Conservation (phyloP, 2,113 vertebrate species). For the Barnardius zonarius region DNA sequence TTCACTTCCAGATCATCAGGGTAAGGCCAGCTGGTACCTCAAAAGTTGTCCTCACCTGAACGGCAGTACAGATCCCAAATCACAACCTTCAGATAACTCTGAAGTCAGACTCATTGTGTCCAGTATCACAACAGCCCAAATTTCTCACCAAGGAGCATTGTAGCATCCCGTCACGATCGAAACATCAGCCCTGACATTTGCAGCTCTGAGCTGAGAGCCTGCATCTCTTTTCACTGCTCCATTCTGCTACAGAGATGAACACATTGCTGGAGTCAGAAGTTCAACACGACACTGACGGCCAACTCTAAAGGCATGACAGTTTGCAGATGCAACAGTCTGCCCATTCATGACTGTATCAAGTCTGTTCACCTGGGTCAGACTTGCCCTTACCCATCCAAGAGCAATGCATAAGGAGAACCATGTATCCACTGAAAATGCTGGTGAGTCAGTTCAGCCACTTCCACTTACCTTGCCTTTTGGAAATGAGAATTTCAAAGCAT, state of each 20-base stretch:
- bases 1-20: neutral
- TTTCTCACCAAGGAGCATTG: neutral
- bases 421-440: neutral
- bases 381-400: neutral
- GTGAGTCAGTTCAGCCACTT: neutral
- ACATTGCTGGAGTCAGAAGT: neutral
- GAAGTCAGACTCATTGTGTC: neutral
- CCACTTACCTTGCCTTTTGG: neutral
- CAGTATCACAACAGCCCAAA: neutral
- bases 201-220: neutral
- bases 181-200: neutral
- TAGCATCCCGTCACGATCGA: neutral
- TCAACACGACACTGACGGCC: accelerated
- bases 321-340: neutral
- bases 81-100: too few species aligned
- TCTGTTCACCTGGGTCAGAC: neutral
- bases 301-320: neutral
- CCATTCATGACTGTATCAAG: neutral
- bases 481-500: conserved; percentile 14
- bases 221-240: neutral
- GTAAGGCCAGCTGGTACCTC: neutral
- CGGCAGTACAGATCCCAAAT: neutral
- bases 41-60: neutral
- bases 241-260: neutral
- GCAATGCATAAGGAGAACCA: neutral